Evolutionary conservation across 1,140 invertebrate species (phyloP).

Genomic region (Drosophila athabasca): DNA sequence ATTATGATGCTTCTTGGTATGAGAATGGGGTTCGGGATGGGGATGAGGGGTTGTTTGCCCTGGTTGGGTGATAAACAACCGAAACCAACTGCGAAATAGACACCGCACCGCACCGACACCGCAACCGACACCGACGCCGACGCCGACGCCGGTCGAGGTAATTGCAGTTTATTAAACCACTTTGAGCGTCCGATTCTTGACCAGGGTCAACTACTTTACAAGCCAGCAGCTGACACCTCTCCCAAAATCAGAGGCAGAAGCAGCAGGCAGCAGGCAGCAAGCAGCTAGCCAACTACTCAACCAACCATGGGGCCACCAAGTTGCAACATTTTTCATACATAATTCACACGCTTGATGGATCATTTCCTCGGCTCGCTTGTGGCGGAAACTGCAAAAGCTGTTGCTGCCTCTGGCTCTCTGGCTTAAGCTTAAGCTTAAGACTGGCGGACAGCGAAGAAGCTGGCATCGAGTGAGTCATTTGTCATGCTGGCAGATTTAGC

Average conservation of each 20-base stretch:
- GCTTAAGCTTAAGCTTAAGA: conserved; percentile 33
- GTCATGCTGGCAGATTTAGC: conserved; percentile 40
- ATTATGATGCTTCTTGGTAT: too few relatives aligned
- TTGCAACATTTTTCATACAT: conserved; percentile 65
- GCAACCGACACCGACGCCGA: conserved; percentile 2
- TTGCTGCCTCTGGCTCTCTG: conserved; percentile 1
- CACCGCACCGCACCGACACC: neutral
- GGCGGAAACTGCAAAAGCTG: conserved; percentile 49
- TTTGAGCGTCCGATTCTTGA: conserved; percentile 73
- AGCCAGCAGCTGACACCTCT: conserved; percentile 10
- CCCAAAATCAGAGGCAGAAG: neutral
- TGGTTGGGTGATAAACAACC: conserved; percentile 29
- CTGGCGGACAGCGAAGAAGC: conserved; percentile 14
- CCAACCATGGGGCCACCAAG: conserved; percentile 38
- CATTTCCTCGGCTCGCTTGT: conserved; percentile 63
- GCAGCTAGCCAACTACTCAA: conserved; percentile 27
- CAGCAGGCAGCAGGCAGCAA: conserved; percentile 26
- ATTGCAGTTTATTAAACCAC: conserved; percentile 81
- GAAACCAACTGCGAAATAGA: conserved; percentile 17
- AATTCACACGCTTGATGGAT: conserved; percentile 75
- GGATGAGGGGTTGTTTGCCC: too few relatives aligned
- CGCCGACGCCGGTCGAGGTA: conserved; percentile 41
- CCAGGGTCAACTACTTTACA: conserved; percentile 77
- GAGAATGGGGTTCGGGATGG: neutral
- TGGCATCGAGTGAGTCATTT: conserved; percentile 57